A percentile compares a stretch with the other conserved stretches of the same genome.
phyloP scores from a whole-genome alignment of 2,797 vertebrate genomes.

The Calcarius lapponicus region DNA sequence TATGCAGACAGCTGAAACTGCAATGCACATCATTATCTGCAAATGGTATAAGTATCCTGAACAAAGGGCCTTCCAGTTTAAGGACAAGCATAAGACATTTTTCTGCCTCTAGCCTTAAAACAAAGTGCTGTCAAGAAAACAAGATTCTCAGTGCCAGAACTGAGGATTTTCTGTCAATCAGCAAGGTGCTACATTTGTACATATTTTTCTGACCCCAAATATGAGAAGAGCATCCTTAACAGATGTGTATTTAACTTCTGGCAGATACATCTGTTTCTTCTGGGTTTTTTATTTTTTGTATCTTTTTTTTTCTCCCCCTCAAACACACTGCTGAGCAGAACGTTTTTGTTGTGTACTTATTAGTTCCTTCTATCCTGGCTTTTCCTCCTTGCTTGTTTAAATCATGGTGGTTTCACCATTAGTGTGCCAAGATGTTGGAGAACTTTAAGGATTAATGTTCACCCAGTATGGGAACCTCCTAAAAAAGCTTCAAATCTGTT shows the following conservation, averaged over 20 bases:
- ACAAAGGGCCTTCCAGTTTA: constrained; percentile 84
- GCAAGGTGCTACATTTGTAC: constrained; percentile 80
- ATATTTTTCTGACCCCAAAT: constrained; percentile 83
- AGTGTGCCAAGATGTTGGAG: not conserved
- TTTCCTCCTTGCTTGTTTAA: constrained; percentile 12
- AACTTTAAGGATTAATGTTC: not conserved
- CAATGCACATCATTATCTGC: constrained; percentile 86
- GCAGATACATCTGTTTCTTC: constrained; percentile 81
- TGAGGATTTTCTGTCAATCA: constrained; percentile 85
- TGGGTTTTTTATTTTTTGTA: constrained; percentile 55
- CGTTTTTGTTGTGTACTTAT: constrained; percentile 54
- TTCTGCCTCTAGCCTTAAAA: constrained; percentile 86
- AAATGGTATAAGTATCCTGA: constrained; percentile 86
- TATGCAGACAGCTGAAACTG: constrained; percentile 87
- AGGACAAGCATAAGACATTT: constrained; percentile 83
- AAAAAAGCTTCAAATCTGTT: not conserved
- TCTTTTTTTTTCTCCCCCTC: constrained; percentile 37
- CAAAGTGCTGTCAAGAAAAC: constrained; percentile 88
- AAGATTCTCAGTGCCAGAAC: constrained; percentile 80
- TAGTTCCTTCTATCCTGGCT: constrained; percentile 29
- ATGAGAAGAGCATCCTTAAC: constrained; percentile 80
- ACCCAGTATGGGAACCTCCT: accelerated
- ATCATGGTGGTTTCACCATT: not conserved
- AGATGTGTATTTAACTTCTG: constrained; percentile 84
- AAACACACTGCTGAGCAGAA: constrained; percentile 49